A percentile compares a stretch with the other conserved stretches of the same genome.
Conservation (phyloP, 37 sponge, comb jelly and placozoan genomes). For the Ephydatia muelleri region DNA sequence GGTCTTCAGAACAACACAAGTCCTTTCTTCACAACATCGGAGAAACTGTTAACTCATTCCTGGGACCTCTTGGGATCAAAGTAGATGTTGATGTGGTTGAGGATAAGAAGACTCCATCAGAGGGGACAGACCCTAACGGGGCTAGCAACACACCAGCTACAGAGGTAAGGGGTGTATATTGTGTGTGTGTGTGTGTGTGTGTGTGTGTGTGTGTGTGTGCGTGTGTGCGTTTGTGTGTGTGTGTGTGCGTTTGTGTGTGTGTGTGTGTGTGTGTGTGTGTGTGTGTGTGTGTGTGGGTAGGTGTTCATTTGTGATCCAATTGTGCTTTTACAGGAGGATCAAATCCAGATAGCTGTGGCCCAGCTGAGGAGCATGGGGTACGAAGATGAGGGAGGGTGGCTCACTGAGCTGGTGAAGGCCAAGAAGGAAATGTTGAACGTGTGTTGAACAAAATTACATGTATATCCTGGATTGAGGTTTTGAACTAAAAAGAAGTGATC, state of each 20-base stretch:
- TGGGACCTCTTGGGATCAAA: conserved; percentile 67
- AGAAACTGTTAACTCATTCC: conserved; percentile 49
- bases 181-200: too few relatives aligned
- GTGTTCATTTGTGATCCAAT: neutral
- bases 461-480: too few relatives aligned
- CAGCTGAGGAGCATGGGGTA: conserved; percentile 87
- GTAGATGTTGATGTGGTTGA: conserved; percentile 69
- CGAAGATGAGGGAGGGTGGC: conserved; percentile 90
- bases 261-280: neutral
- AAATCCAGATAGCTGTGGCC: conserved; percentile 26
- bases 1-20: conserved; percentile 15
- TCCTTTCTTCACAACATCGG: conserved; percentile 37
- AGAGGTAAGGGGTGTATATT: neutral
- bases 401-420: conserved; percentile 77
- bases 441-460: too few relatives aligned
- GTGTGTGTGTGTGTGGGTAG: neutral
- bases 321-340: conserved; percentile 2
- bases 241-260: too few relatives aligned
- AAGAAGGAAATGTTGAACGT: conserved; percentile 72
- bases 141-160: neutral
- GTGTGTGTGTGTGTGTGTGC: too few relatives aligned
- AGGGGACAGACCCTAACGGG: neutral
- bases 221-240: too few relatives aligned
- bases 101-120: neutral
- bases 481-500: too few relatives aligned